These are phyloP conservation scores for Murina feae DNA, from an alignment of 2,113 vertebrate genomes.

Conservation along the genomic window DNA sequence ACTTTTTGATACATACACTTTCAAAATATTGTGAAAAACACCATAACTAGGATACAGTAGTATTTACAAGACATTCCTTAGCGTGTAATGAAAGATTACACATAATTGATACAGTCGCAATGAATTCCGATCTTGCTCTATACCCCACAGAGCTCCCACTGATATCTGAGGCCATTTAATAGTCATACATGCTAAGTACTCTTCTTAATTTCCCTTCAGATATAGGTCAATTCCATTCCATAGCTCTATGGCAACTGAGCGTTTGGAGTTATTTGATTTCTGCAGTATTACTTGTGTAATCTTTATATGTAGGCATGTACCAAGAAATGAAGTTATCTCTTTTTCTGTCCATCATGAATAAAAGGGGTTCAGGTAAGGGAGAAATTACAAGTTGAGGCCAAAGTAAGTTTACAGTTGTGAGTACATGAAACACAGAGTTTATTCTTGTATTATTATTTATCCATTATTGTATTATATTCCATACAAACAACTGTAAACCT, in stretches of 20 bases:
- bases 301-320: background rate
- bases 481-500: background rate
- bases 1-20: background rate
- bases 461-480: background rate
- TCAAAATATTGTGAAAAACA: background rate
- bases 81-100: background rate
- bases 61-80: background rate
- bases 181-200: background rate
- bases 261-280: constrained; percentile 28
- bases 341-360: background rate
- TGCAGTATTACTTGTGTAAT: background rate
- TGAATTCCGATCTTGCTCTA: background rate
- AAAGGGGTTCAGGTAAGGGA: background rate
- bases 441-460: background rate
- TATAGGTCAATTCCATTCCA: background rate
- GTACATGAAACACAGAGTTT: background rate
- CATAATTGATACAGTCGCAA: background rate
- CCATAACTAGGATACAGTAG: background rate
- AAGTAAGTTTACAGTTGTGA: background rate
- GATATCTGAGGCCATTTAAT: background rate
- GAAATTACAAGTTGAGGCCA: background rate
- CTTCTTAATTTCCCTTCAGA: constrained; percentile 3
- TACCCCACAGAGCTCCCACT: background rate
- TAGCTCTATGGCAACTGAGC: background rate
- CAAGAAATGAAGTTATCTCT: background rate